Percentiles rank a stretch among this genome's conserved stretches.
phyloP scores from a whole-genome alignment of 2,113 vertebrate genomes.

The Gnathonemus longibarbis region DNA sequence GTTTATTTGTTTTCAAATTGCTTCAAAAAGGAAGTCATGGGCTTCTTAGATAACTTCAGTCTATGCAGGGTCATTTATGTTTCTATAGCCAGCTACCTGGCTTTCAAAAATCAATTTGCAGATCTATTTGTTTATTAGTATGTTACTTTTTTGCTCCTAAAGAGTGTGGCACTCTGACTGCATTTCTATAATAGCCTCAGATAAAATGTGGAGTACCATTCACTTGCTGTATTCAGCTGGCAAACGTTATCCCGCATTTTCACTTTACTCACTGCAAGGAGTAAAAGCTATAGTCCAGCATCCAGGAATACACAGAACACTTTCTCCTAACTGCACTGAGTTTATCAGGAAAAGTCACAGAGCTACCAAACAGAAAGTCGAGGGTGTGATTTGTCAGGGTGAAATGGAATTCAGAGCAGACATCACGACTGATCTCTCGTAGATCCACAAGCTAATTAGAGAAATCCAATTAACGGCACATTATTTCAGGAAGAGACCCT shows the following conservation, averaged over 20 bases:
- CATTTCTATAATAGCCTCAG: not conserved
- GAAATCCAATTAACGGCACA: constrained; percentile 45
- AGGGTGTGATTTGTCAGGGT: not conserved
- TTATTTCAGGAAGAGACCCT: constrained; percentile 29
- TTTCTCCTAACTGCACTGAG: not conserved
- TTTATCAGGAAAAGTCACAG: constrained; percentile 27
- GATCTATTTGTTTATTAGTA: not conserved
- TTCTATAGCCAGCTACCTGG: not conserved
- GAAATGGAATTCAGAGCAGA: constrained; percentile 19
- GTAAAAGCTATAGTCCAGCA: not conserved
- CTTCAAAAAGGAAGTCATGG: not conserved
- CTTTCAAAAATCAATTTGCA: not conserved
- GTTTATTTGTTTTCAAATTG: constrained; percentile 11
- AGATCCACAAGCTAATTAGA: constrained; percentile 39
- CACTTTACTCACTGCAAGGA: not conserved
- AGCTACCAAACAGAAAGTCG: constrained; percentile 46
- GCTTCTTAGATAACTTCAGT: not conserved
- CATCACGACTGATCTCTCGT: constrained; percentile 7
- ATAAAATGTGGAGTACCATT: not conserved
- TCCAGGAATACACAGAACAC: constrained; percentile 14
- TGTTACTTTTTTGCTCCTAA: not conserved
- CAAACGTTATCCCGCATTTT: not conserved
- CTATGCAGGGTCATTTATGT: not conserved
- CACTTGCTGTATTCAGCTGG: too few species aligned
- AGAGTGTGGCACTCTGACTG: not conserved